Evolutionary conservation across 2,113 vertebrate species (phyloP).

Genomic region (Salvelinus alpinus): DNA sequence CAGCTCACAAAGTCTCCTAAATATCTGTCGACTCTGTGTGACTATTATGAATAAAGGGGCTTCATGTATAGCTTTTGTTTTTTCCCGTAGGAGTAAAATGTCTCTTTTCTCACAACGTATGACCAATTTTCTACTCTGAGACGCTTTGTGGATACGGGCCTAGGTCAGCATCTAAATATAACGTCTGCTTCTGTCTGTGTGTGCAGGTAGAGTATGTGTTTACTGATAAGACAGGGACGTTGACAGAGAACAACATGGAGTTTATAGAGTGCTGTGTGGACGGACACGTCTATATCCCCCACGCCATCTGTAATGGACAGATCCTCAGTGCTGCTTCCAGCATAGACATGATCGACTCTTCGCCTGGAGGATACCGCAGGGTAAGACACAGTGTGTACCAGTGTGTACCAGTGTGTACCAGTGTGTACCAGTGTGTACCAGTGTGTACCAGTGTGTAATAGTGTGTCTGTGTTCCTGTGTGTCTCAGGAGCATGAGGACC

Average conservation of each 20-base stretch:
- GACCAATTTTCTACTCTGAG: too few relatives aligned
- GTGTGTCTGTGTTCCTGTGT: neutral
- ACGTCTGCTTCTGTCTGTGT: neutral
- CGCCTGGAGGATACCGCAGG: constrained; percentile 82
- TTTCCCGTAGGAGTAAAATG: too few relatives aligned
- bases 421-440: neutral
- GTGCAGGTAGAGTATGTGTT: constrained; percentile 95
- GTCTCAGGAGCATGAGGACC: constrained; percentile 88
- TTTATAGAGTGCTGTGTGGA: constrained; percentile 96
- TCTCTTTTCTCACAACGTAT: too few relatives aligned
- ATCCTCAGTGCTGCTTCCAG: constrained; percentile 83
- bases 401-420: neutral
- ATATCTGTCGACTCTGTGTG: too few relatives aligned
- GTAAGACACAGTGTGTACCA: constrained; percentile 64
- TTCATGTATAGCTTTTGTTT: too few relatives aligned
- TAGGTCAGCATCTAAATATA: too few relatives aligned
- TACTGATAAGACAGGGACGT: constrained; percentile 96
- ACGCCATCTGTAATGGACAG: constrained; percentile 93
- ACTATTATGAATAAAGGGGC: too few relatives aligned
- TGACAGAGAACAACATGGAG: constrained; percentile 99
- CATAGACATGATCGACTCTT: constrained; percentile 97
- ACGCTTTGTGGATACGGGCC: too few relatives aligned
- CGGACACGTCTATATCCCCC: constrained; percentile 89
- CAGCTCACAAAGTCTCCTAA: too few relatives aligned
- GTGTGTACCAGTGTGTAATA: neutral